A percentile compares a stretch with the other conserved stretches of the same genome.
These are phyloP conservation scores for Petroica traversi DNA, from an alignment of 2,113 vertebrate species.

Conservation along the genomic window DNA sequence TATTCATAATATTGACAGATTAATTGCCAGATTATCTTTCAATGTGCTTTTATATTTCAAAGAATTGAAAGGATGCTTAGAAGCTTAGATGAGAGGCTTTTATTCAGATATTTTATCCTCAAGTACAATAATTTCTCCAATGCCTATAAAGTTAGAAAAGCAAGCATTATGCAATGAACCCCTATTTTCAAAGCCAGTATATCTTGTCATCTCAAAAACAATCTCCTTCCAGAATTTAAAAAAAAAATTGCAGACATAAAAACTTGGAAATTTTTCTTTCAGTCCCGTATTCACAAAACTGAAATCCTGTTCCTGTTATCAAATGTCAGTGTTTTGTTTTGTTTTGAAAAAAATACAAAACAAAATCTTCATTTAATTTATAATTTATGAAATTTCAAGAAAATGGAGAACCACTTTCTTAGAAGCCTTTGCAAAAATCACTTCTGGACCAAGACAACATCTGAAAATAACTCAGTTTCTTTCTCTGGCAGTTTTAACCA, in stretches of 20 bases:
- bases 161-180: neutral
- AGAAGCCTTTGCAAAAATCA: neutral
- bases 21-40: neutral
- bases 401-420: neutral
- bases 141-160: neutral
- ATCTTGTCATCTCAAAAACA: neutral
- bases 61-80: neutral
- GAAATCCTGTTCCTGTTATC: neutral
- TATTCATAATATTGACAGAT: neutral
- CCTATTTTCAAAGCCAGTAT: neutral
- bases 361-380: neutral
- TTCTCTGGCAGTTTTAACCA: neutral
- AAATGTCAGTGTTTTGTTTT: neutral
- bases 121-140: neutral
- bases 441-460: neutral
- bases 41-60: neutral
- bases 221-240: neutral
- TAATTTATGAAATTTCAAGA: neutral
- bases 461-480: neutral
- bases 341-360: neutral
- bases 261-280: neutral
- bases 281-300: neutral
- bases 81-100: neutral
- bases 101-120: neutral
- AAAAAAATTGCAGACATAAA: neutral